phyloP scores from a whole-genome alignment of 2,888 invertebrate genomes.

The Limnephilus lunatus region DNA sequence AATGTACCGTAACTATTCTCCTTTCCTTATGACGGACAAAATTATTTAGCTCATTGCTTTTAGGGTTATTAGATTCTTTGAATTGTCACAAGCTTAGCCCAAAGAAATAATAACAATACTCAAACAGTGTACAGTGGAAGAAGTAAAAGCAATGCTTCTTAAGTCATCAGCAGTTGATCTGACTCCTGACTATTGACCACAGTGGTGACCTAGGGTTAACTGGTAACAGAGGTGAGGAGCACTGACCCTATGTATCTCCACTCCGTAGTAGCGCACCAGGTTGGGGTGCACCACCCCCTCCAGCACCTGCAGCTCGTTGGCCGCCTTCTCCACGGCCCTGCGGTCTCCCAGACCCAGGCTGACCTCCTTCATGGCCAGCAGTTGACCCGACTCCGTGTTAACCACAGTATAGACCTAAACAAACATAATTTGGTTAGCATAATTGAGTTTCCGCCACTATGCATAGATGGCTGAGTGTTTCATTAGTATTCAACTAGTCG shows the following conservation, averaged over 20 bases:
- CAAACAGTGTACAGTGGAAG: not conserved
- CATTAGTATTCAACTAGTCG: too few species aligned
- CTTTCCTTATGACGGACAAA: too few species aligned
- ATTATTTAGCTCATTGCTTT: not conserved
- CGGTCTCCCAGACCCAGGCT: slow-evolving; percentile 90
- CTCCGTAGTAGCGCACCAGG: slow-evolving; percentile 94
- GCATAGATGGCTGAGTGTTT: too few species aligned
- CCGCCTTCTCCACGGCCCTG: slow-evolving; percentile 87
- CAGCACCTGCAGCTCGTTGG: slow-evolving; percentile 93
- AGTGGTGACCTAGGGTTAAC: slow-evolving; percentile 85
- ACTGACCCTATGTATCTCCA: slow-evolving; percentile 90
- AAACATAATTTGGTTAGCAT: not conserved
- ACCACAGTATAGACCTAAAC: slow-evolving; percentile 92
- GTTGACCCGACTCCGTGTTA: slow-evolving; percentile 93
- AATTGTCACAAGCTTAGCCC: too few species aligned
- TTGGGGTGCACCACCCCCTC: slow-evolving; percentile 92
- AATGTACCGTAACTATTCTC: too few species aligned
- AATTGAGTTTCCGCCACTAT: not conserved
- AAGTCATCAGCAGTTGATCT: slow-evolving; percentile 86
- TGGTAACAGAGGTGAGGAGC: not conserved
- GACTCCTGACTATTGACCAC: slow-evolving; percentile 95
- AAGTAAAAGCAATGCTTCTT: not conserved
- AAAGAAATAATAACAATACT: too few species aligned
- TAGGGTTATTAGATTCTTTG: not conserved
- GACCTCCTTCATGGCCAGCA: slow-evolving; percentile 97